phyloP scores from a whole-genome alignment of 2,797 vertebrate species.

The Melanitta fusca region DNA sequence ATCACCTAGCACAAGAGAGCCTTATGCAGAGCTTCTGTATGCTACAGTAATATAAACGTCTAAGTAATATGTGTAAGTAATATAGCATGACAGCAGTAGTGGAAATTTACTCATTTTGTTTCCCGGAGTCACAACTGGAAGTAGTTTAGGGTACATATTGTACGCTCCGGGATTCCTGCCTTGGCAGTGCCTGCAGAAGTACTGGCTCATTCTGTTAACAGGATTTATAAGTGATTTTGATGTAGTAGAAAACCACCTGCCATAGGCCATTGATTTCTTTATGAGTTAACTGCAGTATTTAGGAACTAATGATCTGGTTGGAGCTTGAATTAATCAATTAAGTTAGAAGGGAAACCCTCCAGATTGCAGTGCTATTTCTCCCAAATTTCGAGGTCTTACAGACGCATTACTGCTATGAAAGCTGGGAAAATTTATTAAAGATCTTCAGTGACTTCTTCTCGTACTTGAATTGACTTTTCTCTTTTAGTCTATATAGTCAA shows the following conservation, averaged over 20 bases:
- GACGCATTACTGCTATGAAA: not conserved
- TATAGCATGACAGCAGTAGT: conserved; percentile 5
- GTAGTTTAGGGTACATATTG: not conserved
- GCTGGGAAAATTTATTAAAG: not conserved
- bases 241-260: conserved; percentile 15
- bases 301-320: not conserved
- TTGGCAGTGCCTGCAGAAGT: conserved; percentile 8
- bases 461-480: not conserved
- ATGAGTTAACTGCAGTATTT: not conserved
- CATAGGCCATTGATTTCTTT: not conserved
- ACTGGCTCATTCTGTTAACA: not conserved
- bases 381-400: not conserved
- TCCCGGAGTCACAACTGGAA: conserved; percentile 28
- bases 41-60: not conserved
- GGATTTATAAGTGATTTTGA: not conserved
- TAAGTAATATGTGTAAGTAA: conserved; percentile 1
- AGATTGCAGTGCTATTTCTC: not conserved
- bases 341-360: not conserved
- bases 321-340: not conserved
- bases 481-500: not conserved
- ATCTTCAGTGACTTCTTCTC: not conserved
- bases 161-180: conserved; percentile 6
- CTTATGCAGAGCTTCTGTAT: conserved; percentile 25
- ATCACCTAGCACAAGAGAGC: conserved; percentile 33
- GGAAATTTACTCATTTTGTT: conserved; percentile 37